A percentile compares a stretch with the other conserved stretches of the same genome.
phyloP scores from a whole-genome alignment of 2,797 vertebrate species.

The Anniella stebbinsi region DNA sequence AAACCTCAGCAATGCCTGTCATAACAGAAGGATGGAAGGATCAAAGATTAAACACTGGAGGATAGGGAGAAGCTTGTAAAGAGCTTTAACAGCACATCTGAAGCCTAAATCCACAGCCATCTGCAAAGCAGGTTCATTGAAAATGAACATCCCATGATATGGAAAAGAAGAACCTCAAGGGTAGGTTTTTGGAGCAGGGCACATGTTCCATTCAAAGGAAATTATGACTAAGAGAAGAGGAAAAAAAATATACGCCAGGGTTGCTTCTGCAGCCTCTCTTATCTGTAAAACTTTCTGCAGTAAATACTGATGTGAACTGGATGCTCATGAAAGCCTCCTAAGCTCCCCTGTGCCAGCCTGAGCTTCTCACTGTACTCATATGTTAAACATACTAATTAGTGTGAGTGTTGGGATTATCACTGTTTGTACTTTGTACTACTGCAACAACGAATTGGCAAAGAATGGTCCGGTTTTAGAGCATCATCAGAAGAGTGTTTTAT shows the following conservation, averaged over 20 bases:
- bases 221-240: slow-evolving; percentile 16
- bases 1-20: slow-evolving; percentile 15
- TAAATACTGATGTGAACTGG: slow-evolving; percentile 1
- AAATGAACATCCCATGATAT: slow-evolving; percentile 16
- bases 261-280: background rate
- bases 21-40: slow-evolving; percentile 9
- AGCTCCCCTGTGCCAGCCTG: background rate
- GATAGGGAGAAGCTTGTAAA: background rate
- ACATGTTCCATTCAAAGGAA: slow-evolving; percentile 1
- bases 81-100: slow-evolving; percentile 15
- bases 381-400: background rate
- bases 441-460: background rate
- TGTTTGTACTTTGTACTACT: background rate
- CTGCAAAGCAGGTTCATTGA: background rate
- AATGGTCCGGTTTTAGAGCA: background rate
- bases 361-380: background rate
- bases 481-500: too few relatives aligned
- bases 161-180: slow-evolving; percentile 24
- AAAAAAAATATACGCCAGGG: background rate
- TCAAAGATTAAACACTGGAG: background rate
- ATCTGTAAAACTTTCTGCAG: background rate
- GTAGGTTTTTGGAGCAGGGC: background rate
- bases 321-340: background rate
- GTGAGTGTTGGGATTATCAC: background rate
- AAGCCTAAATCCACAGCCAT: slow-evolving; percentile 25